phyloP scores from a whole-genome alignment of 2,888 invertebrate species.

The Anthrax anthrax region DNA sequence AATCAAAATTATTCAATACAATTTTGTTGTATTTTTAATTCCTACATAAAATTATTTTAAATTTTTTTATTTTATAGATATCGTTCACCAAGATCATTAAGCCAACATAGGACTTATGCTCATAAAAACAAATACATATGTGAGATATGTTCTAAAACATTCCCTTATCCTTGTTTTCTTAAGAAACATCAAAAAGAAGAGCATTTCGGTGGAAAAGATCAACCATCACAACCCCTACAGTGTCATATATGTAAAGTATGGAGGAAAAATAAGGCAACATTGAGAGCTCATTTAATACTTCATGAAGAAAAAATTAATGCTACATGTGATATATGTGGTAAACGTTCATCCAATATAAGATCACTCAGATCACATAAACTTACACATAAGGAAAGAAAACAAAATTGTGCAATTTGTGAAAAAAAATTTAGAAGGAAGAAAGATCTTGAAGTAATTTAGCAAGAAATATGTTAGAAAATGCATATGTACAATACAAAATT shows the following conservation, averaged over 20 bases:
- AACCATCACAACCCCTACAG: conserved; percentile 12
- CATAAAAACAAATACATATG: conserved; percentile 12
- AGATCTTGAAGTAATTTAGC: too few relatives aligned
- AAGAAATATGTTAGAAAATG: conserved; percentile 8
- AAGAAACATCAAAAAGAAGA: conserved; percentile 14
- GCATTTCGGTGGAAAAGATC: conserved; percentile 13
- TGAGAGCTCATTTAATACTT: conserved; percentile 13
- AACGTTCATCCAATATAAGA: conserved; percentile 13
- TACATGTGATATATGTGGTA: conserved; percentile 15
- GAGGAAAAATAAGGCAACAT: conserved; percentile 15
- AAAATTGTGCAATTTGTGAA: conserved; percentile 15
- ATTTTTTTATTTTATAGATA: conserved; percentile 7
- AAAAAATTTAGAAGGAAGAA: conserved; percentile 17
- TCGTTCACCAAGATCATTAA: conserved; percentile 11
- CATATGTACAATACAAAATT: too few relatives aligned
- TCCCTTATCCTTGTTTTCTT: conserved; percentile 13
- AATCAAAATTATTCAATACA: too few relatives aligned
- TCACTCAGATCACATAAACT: conserved; percentile 16
- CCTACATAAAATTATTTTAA: too few relatives aligned
- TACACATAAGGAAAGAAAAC: conserved; percentile 14
- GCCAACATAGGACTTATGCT: conserved; percentile 8
- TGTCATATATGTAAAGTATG: conserved; percentile 14
- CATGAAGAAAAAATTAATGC: conserved; percentile 12
- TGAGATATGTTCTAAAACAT: conserved; percentile 14
- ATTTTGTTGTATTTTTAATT: too few relatives aligned